Percentiles rank a stretch among this genome's conserved stretches.
Evolutionary conservation across 2,113 vertebrate species (phyloP).

Genomic region (Ceratotherium simum): DNA sequence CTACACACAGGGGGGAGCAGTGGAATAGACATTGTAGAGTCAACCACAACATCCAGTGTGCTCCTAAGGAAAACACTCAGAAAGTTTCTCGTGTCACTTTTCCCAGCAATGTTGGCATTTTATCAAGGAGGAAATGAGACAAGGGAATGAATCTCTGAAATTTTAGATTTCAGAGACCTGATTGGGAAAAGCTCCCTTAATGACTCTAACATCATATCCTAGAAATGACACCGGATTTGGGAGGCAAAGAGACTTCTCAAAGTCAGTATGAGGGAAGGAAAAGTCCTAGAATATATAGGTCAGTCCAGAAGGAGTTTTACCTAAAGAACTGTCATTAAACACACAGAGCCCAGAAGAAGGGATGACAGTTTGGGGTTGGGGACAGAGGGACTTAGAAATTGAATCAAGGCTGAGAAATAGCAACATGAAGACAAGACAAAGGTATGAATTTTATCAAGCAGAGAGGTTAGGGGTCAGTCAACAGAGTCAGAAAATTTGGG

Average conservation of each 20-base stretch:
- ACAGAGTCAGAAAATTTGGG: background rate
- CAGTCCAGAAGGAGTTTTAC: background rate
- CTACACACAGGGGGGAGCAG: fast-evolving
- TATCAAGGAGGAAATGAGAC: background rate
- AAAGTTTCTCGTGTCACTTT: background rate
- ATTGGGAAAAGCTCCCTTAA: background rate
- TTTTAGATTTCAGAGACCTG: background rate
- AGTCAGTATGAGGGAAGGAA: background rate
- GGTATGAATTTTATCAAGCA: background rate
- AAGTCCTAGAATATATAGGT: background rate
- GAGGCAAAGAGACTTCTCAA: background rate
- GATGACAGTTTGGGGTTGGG: no score
- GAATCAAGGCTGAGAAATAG: background rate
- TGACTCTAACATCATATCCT: background rate
- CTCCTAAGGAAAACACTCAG: background rate
- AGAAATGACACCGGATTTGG: background rate
- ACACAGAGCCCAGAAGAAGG: background rate
- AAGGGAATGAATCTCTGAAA: background rate
- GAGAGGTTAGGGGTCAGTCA: background rate
- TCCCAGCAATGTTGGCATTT: background rate
- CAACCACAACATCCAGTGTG: no score
- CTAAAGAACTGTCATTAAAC: background rate
- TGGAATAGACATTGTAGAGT: background rate
- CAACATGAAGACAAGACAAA: background rate
- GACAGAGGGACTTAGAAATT: background rate